Evolutionary conservation across 2,113 vertebrate species (phyloP), one percentile per base, ranked within the genome.

Genomic region (Motacilla alba): DNA sequence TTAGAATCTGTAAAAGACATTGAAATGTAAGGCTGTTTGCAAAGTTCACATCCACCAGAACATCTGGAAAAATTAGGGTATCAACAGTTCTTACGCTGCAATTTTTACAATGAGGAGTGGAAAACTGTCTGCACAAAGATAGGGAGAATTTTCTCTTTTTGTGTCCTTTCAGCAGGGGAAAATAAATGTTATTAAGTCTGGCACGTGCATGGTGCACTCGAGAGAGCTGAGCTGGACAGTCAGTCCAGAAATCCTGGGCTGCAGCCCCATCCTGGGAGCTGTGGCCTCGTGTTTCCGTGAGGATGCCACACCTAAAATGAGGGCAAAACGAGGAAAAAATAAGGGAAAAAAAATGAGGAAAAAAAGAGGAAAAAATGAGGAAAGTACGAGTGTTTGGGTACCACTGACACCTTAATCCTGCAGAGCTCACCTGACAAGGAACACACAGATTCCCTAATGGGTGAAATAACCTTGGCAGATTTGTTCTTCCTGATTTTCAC

Each of bases 1-100:
- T 86, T 58, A 69, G 50, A 58, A 19, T 68, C 59, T 80, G 37
- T 11, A 5, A 47, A 62, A 83, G 68, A 9, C 43, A 55, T 11
- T 63, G 72, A 95, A 80, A 88, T 63, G 46, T 62, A 56, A 75
- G 70, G 84, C 66, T 80, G 39, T 77, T 81, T 88, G 83, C 73
- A 70, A 50, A 66, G 46, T 74, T 80, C 59, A 18, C 55, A 59
- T 43, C 76, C 88, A 69, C 3, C 50, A 83, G 73, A 88, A 81
- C 62, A 83, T 86, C 59, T 83, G 83, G 82, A 70, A 83, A 79
- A 83, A 24, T 31, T 30, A 2, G 0, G 4, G 18, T 52, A 78
- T 78, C 77, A 63, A 33, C 80, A 58, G 43, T 30, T 70, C 37
- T 17, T 60, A 43, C 59, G 21, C n/a, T 66, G 20, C 67, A 66